Conservation (phyloP, 1,140 invertebrate genomes). For the Euwallacea fornicatus region DNA sequence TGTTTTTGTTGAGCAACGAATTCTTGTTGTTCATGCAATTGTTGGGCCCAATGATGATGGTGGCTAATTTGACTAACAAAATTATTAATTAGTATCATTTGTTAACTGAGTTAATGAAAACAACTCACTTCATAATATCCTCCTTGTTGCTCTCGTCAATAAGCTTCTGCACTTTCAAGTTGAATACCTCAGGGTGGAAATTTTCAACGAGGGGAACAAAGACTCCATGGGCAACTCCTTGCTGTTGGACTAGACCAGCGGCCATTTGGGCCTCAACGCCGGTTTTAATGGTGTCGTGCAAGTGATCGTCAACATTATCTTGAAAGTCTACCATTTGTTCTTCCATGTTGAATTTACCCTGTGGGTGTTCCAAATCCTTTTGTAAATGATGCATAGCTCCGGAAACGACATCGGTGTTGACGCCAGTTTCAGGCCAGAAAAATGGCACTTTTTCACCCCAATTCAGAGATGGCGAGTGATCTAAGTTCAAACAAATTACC, state of each 20-base stretch:
- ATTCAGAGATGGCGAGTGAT: neutral
- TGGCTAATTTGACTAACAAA: slow-evolving; percentile 8
- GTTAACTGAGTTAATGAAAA: neutral
- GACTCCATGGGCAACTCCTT: neutral
- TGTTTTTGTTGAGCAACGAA: slow-evolving; percentile 7
- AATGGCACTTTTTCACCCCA: too few species aligned
- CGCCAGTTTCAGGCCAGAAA: too few species aligned
- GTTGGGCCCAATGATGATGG: slow-evolving; percentile 16
- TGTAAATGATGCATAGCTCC: neutral
- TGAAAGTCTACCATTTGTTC: neutral
- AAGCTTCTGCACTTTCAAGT: neutral
- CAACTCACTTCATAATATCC: slow-evolving; percentile 8
- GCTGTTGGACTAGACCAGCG: neutral
- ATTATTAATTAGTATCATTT: neutral
- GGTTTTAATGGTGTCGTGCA: slow-evolving; percentile 9
- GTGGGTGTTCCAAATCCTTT: neutral
- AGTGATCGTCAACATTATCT: neutral
- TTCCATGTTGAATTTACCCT: too few species aligned
- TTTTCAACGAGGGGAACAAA: neutral
- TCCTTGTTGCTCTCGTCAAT: slow-evolving; percentile 7
- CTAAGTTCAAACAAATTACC: neutral
- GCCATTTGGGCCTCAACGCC: neutral
- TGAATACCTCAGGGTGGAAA: neutral
- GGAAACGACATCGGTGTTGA: neutral
- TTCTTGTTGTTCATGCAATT: slow-evolving; percentile 7